phyloP scores from a whole-genome alignment of 2,113 vertebrate species.

The Delphinapterus leucas region DNA sequence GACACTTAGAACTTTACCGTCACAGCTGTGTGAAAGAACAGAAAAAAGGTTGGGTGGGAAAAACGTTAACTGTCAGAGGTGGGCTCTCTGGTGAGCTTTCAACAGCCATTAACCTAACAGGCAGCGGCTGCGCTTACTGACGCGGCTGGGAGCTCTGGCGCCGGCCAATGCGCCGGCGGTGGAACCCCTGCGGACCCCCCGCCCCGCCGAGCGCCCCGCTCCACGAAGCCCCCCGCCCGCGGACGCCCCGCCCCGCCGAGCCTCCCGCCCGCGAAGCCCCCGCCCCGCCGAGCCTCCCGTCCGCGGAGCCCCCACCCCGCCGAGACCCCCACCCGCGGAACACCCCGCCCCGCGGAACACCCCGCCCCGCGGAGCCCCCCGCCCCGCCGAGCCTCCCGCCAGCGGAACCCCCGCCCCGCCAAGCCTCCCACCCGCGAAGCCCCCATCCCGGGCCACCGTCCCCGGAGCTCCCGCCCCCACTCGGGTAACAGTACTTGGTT shows the following conservation, averaged over 20 bases:
- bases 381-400: no score
- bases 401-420: neutral
- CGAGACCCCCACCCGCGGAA: no score
- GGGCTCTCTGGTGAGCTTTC: neutral
- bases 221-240: neutral
- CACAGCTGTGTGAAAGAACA: neutral
- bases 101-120: no score
- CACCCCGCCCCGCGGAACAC: no score
- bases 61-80: no score
- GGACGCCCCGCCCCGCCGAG: no score
- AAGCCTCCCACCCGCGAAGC: no score
- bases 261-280: no score
- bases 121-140: neutral
- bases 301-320: no score
- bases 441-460: neutral
- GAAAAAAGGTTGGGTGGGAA: neutral
- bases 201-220: no score
- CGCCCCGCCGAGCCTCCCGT: neutral
- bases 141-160: neutral
- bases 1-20: neutral
- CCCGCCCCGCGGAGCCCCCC: no score
- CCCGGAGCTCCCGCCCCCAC: neutral
- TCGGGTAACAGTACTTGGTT: slow-evolving; percentile 73
- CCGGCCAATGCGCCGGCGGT: neutral
- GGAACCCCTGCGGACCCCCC: neutral